These are phyloP conservation scores for Apaloderma vittatum DNA, from an alignment of 2,113 vertebrate genomes.

Conservation along the genomic window DNA sequence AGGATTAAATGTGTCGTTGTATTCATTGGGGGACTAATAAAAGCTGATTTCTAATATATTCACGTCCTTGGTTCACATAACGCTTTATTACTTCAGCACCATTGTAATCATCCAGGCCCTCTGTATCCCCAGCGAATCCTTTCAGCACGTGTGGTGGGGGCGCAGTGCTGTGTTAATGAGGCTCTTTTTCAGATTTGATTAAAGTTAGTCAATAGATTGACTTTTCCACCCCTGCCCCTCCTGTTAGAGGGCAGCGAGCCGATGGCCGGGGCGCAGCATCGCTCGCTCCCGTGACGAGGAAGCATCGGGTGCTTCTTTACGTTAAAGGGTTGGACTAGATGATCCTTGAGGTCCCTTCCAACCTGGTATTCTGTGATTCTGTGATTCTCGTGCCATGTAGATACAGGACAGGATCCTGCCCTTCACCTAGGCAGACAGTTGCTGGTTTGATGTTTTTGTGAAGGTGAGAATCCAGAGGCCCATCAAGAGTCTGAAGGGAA, in stretches of 20 bases:
- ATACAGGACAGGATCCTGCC: background rate
- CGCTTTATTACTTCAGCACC: background rate
- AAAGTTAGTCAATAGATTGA: background rate
- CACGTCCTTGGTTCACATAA: background rate
- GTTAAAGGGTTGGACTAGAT: too few species aligned
- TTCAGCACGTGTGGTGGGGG: fast-evolving
- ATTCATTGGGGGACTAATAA: background rate
- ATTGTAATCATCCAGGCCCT: fast-evolving
- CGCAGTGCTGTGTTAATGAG: background rate
- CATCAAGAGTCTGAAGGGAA: background rate
- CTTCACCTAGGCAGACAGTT: fast-evolving
- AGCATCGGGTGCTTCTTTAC: background rate
- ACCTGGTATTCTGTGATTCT: too few species aligned
- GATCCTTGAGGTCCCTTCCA: too few species aligned
- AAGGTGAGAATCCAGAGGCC: background rate
- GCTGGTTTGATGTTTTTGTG: background rate
- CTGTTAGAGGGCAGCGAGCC: background rate
- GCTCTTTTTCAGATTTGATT: background rate
- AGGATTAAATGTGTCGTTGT: background rate
- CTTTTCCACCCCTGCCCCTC: background rate
- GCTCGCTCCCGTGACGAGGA: fast-evolving
- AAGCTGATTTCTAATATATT: background rate
- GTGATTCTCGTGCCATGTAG: fast-evolving
- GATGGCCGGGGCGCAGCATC: background rate
- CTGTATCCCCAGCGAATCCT: background rate